Conservation (phyloP, 2,113 vertebrate species). For the Mustela lutreola region DNA sequence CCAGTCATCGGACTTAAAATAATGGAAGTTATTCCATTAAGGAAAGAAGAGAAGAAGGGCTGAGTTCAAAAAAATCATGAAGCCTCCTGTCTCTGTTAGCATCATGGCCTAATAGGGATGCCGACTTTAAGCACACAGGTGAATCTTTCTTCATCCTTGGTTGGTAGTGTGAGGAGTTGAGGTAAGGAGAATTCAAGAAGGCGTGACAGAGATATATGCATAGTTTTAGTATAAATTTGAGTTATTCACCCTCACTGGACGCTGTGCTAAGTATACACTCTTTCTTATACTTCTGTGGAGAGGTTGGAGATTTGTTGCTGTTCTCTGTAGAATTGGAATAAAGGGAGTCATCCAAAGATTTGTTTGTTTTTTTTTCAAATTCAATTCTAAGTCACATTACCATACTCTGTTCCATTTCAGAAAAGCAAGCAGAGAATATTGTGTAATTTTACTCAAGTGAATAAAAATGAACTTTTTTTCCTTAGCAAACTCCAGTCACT, state of each 20-base stretch:
- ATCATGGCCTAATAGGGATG: not conserved
- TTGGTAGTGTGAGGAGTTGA: not conserved
- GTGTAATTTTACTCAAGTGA: slow-evolving; percentile 9
- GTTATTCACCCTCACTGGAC: not conserved
- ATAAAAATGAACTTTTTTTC: slow-evolving; percentile 3
- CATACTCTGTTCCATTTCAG: not conserved
- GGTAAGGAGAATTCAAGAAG: not conserved
- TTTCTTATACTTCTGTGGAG: not conserved
- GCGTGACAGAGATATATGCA: not conserved
- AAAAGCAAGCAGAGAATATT: not conserved
- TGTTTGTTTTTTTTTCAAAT: not conserved
- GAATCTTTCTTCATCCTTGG: not conserved
- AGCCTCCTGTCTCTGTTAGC: not conserved
- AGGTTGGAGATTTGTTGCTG: not conserved
- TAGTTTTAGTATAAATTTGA: not conserved
- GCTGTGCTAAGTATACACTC: not conserved
- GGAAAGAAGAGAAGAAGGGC: not conserved
- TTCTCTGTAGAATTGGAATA: not conserved
- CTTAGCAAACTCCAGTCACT: not conserved
- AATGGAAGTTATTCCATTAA: not conserved
- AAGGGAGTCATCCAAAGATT: not conserved
- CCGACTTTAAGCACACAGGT: not conserved
- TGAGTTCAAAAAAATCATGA: not conserved
- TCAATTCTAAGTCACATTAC: not conserved
- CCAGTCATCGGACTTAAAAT: not conserved